phyloP scores from a whole-genome alignment of 2,888 invertebrate genomes.

The Leucophora obtusa region DNA sequence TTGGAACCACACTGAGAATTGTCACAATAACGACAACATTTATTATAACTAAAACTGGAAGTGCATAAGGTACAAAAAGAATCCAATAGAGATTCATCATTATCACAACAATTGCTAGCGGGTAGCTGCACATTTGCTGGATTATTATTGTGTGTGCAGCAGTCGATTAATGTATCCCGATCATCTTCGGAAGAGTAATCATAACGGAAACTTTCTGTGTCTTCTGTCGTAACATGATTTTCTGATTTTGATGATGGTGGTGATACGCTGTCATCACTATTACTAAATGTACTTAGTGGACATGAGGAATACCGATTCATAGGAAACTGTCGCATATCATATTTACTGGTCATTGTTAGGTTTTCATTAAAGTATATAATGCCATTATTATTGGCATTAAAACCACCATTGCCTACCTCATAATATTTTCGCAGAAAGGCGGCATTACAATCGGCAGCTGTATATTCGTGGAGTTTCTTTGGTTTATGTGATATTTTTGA shows the following conservation, averaged over 20 bases:
- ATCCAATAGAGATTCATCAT: constrained; percentile 72
- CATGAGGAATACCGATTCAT: constrained; percentile 69
- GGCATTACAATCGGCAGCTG: constrained; percentile 74
- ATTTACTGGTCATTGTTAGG: constrained; percentile 78
- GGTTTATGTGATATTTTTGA: constrained; percentile 69
- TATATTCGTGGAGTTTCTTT: constrained; percentile 76
- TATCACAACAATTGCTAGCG: constrained; percentile 48
- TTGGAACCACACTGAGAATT: constrained; percentile 77
- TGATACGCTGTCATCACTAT: constrained; percentile 66
- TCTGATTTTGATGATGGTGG: constrained; percentile 65
- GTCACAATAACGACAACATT: constrained; percentile 76
- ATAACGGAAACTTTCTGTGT: constrained; percentile 72
- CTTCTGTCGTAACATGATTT: constrained; percentile 58
- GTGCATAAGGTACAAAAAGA: constrained; percentile 78
- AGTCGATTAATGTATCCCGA: constrained; percentile 67
- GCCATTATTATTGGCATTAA: constrained; percentile 39
- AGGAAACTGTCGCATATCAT: constrained; percentile 72
- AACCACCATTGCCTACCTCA: constrained; percentile 68
- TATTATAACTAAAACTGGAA: constrained; percentile 78
- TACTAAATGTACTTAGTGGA: constrained; percentile 57
- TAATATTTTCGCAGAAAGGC: constrained; percentile 77
- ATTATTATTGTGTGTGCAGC: constrained; percentile 49
- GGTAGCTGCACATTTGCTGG: constrained; percentile 23
- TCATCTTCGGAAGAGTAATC: constrained; percentile 76
- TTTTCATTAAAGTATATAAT: constrained; percentile 78